phyloP scores from a whole-genome alignment of 2,113 vertebrate species.

The Hydrochoerus hydrochaeris region DNA sequence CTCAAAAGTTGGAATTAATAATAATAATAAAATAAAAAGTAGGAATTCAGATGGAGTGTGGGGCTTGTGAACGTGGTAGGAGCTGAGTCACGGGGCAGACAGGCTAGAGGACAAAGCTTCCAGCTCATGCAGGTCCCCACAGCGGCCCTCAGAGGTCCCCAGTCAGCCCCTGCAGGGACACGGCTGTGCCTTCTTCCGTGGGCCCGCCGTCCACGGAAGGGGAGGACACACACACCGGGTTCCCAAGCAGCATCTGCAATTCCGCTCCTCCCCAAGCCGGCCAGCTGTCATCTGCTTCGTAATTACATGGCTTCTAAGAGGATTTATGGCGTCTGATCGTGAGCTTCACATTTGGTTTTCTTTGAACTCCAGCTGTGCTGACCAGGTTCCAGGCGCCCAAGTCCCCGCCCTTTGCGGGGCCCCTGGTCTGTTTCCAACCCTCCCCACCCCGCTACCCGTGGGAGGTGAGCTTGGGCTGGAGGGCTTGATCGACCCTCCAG shows the following conservation, averaged over 20 bases:
- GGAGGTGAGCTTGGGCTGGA: too few relatives aligned
- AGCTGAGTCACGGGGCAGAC: not conserved
- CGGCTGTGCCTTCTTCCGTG: too few relatives aligned
- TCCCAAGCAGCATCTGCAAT: too few relatives aligned
- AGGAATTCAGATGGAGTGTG: not conserved
- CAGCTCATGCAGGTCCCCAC: not conserved
- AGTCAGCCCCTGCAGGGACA: not conserved
- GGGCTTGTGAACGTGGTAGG: not conserved
- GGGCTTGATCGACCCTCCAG: conserved; percentile 25
- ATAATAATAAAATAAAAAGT: not conserved
- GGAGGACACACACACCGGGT: too few relatives aligned
- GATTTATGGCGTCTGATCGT: conserved; percentile 58
- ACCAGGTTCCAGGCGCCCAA: conserved; percentile 56
- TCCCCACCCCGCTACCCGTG: not conserved
- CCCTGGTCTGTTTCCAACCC: conserved; percentile 54
- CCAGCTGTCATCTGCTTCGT: not conserved
- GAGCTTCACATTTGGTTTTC: conserved; percentile 25
- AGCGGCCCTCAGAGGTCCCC: not conserved
- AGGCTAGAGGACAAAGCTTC: not conserved
- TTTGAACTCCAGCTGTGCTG: conserved; percentile 71
- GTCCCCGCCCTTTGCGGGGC: conserved; percentile 61
- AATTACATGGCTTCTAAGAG: conserved; percentile 46
- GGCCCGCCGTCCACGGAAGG: too few relatives aligned
- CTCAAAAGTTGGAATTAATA: not conserved
- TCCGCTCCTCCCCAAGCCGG: too few relatives aligned